Evolutionary conservation across 2,888 invertebrate genomes (phyloP).

Genomic region (Plutella xylostella): DNA sequence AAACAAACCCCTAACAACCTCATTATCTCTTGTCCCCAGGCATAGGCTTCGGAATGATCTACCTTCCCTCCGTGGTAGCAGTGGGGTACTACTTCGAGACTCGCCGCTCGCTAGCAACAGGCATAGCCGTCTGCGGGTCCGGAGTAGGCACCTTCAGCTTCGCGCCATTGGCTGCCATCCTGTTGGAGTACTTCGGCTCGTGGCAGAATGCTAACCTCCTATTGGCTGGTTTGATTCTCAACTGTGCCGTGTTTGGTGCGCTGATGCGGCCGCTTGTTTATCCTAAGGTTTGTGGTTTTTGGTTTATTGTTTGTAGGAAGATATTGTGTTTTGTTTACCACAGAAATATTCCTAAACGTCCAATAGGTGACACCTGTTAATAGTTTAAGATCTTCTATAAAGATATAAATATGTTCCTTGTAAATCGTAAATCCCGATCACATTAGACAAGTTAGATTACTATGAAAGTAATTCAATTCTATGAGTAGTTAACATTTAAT

Average conservation of each 20-base stretch:
- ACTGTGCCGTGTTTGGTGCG: slow-evolving; percentile 90
- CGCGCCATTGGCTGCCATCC: slow-evolving; percentile 87
- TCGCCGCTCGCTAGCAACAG: slow-evolving; percentile 93
- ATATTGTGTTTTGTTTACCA: no score
- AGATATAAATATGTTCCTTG: no score
- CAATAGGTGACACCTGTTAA: no score
- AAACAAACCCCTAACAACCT: no score
- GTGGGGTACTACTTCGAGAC: slow-evolving; percentile 98
- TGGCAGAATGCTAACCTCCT: slow-evolving; percentile 94
- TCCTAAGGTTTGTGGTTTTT: slow-evolving; percentile 73
- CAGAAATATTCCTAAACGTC: no score
- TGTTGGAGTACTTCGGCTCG: slow-evolving; percentile 80
- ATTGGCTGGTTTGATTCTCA: slow-evolving; percentile 91
- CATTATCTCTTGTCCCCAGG: slow-evolving; percentile 67
- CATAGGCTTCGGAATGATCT: slow-evolving; percentile 93
- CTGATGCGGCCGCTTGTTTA: slow-evolving; percentile 85
- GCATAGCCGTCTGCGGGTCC: slow-evolving; percentile 95
- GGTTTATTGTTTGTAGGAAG: no score
- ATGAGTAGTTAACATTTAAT: no score
- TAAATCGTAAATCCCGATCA: no score
- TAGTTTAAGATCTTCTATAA: no score
- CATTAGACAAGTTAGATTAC: no score
- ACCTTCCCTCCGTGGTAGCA: slow-evolving; percentile 95
- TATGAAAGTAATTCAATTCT: no score
- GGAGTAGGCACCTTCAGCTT: slow-evolving; percentile 95